phyloP scores from a whole-genome alignment of 2,113 vertebrate species.

The Pseudonaja textilis region DNA sequence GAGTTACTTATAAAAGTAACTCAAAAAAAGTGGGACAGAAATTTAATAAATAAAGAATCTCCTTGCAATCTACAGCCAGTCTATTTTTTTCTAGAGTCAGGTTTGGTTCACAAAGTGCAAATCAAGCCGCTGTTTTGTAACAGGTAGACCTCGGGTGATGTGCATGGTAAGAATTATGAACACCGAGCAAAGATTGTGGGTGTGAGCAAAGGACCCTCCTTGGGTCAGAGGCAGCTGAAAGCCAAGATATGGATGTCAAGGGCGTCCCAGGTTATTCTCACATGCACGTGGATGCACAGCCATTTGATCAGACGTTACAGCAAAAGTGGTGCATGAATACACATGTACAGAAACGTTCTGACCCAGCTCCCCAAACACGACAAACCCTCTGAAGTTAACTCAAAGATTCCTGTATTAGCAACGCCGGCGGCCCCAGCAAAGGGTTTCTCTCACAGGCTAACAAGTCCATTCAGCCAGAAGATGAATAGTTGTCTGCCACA shows the following conservation, averaged over 20 bases:
- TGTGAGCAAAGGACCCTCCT: not conserved
- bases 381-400: too few species aligned
- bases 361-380: too few species aligned
- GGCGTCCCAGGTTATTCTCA: not conserved
- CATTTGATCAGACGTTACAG: not conserved
- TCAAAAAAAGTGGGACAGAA: too few species aligned
- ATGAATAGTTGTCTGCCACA: too few species aligned
- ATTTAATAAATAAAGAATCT: not conserved
- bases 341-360: not conserved
- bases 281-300: not conserved
- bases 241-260: not conserved
- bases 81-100: not conserved
- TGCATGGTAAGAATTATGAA: not conserved
- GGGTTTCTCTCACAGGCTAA: too few species aligned
- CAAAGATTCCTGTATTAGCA: too few species aligned
- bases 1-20: too few species aligned
- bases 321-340: not conserved
- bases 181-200: not conserved
- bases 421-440: too few species aligned
- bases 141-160: not conserved
- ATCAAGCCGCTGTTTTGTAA: not conserved
- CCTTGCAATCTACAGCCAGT: not conserved
- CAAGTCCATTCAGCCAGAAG: too few species aligned
- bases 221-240: not conserved
- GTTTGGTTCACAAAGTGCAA: not conserved